A percentile compares a stretch with the other conserved stretches of the same genome.
Evolutionary conservation across 2,797 vertebrate genomes (phyloP).

Genomic region (Streptopelia turtur): DNA sequence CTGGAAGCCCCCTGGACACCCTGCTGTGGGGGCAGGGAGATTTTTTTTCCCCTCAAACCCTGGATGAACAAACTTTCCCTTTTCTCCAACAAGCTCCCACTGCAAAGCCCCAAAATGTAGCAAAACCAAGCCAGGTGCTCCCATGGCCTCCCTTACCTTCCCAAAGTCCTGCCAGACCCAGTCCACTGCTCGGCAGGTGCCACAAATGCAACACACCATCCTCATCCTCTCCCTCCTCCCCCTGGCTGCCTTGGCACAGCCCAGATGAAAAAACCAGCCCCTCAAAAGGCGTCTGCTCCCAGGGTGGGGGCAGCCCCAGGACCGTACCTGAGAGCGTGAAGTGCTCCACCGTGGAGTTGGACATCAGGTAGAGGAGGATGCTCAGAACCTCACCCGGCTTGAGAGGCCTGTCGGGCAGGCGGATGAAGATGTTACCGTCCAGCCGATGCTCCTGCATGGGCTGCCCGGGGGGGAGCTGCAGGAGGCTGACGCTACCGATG

Average conservation of each 20-base stretch:
- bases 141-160: background rate
- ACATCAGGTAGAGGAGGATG: constrained; percentile 89
- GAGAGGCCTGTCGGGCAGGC: constrained; percentile 90
- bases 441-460: constrained; percentile 90
- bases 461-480: constrained; percentile 85
- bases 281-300: fast-evolving
- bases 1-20: fast-evolving
- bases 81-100: background rate
- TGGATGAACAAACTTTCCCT: background rate
- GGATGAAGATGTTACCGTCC: constrained; percentile 92
- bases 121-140: background rate
- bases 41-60: background rate
- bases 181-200: background rate
- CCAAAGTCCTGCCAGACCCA: background rate
- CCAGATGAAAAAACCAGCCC: fast-evolving
- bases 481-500: constrained; percentile 94
- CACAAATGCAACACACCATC: fast-evolving
- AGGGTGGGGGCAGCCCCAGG: fast-evolving
- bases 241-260: fast-evolving
- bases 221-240: background rate
- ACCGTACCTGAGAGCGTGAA: constrained; percentile 93
- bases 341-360: constrained; percentile 93
- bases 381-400: constrained; percentile 91
- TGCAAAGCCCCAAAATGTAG: background rate
- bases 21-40: fast-evolving